Base-by-base conservation (phyloP, 2,888 invertebrate genomes). In the Lochmaea capreae region DNA sequence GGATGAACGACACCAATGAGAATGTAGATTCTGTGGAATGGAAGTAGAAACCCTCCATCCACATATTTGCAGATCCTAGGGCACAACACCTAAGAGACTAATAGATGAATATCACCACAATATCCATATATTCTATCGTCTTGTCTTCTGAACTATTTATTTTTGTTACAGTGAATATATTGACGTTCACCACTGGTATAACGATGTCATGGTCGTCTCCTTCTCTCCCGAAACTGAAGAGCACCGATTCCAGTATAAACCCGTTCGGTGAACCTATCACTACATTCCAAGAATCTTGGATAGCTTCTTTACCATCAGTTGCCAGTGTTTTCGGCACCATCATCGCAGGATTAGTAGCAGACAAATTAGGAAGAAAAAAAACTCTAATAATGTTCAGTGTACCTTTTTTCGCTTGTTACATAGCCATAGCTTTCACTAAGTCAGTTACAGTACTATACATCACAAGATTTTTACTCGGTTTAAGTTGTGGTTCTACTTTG, bases 401-500 rank as follows among this genome's bases (percentile, higher is more conserved):
- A 0, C 93, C 73, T 0, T 70, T 71, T 33, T 43, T 74, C 94
- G 0, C 92, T 0, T 93, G 95, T 0, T 96, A 93, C 90, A 84
- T 91, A 22, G 86, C 93, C 10, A 89, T 94, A 63, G 90, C 91
- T 0, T 88, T 90, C 0, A 91, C 91, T 0, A 84, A 82, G 8
- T 84, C 84, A 52, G 86, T 91, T 0, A 85, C 80, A 18, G 87
- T 89, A 83, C 86, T 90, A 68, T 91, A 89, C 86, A 89, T 86
- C 8, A 92, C 90, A 67, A 89, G 89, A 71, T 89, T 90, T 79
- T 87, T 89, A 72, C 90, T 90, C 86, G 94, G 94, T 65, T 81
- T 93, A 0, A 91, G 90, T 0, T 90, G 92, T 0, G 93, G 94
- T 0, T 90, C 92, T 82, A 87, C 92, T 14, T 93, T 93, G 87